phyloP scores from a whole-genome alignment of 2,888 invertebrate genomes.

The Diaperis boleti region DNA sequence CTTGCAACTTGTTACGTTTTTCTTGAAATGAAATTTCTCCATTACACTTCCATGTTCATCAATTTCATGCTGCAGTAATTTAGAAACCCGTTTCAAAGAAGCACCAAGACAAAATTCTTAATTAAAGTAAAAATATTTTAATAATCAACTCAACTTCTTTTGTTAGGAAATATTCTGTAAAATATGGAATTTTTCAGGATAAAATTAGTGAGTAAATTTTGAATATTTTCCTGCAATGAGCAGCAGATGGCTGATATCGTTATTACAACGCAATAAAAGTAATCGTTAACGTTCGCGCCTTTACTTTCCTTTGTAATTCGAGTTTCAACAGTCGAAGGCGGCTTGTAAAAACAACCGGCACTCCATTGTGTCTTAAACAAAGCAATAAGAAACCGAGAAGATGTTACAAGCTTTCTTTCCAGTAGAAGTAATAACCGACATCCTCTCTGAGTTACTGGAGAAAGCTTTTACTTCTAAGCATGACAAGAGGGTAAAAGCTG shows the following conservation, averaged over 20 bases:
- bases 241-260: constrained; percentile 16
- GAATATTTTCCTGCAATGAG: background rate
- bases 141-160: background rate
- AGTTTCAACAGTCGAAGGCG: constrained; percentile 3
- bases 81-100: background rate
- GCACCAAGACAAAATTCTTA: background rate
- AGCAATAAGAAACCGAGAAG: constrained; percentile 18
- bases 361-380: constrained; percentile 12
- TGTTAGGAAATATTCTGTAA: background rate
- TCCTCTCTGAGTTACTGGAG: constrained; percentile 23
- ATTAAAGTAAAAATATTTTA: constrained; percentile 8
- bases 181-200: background rate
- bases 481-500: constrained; percentile 27
- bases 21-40: background rate
- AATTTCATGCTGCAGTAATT: constrained; percentile 12
- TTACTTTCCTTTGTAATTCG: constrained; percentile 5
- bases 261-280: constrained; percentile 15
- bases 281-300: constrained; percentile 18
- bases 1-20: background rate
- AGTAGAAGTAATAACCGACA: constrained; percentile 26
- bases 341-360: constrained; percentile 9
- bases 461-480: constrained; percentile 31
- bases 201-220: background rate
- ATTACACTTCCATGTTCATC: background rate
- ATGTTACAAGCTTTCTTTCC: constrained; percentile 22